Percentiles rank a stretch among this genome's conserved stretches.
Conservation (phyloP, 2,888 invertebrate species). For the Eristalis pertinax region DNA sequence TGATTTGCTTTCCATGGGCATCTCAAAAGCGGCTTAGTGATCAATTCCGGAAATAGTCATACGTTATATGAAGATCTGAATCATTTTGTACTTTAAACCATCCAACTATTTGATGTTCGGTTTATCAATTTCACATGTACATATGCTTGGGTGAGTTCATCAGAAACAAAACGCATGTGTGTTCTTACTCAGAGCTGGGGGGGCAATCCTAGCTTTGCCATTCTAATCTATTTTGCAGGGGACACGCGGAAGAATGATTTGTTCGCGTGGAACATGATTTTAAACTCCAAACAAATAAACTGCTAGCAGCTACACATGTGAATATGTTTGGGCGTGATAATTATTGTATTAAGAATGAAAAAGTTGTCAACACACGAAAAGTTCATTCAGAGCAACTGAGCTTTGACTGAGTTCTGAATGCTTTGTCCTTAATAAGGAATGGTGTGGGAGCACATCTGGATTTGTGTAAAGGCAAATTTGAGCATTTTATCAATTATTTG, state of each 20-base stretch:
- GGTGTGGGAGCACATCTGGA: no score
- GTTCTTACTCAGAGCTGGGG: neutral
- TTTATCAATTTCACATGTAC: neutral
- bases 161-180: neutral
- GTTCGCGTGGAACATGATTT: neutral
- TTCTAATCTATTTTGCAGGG: neutral
- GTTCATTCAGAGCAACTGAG: no score
- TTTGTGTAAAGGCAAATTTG: no score
- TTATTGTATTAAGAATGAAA: neutral
- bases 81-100: slow-evolving; percentile 49
- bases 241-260: neutral
- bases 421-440: no score
- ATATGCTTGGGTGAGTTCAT: neutral
- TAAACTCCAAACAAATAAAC: neutral
- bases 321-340: neutral
- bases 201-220: neutral
- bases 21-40: neutral
- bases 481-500: no score
- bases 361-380: no score
- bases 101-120: slow-evolving; percentile 9
- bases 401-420: neutral
- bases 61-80: slow-evolving; percentile 28
- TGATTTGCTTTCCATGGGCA: neutral
- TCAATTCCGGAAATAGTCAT: slow-evolving; percentile 36
- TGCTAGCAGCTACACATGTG: neutral